phyloP scores from a whole-genome alignment of 2,113 vertebrate genomes.

The Penelope pileata region DNA sequence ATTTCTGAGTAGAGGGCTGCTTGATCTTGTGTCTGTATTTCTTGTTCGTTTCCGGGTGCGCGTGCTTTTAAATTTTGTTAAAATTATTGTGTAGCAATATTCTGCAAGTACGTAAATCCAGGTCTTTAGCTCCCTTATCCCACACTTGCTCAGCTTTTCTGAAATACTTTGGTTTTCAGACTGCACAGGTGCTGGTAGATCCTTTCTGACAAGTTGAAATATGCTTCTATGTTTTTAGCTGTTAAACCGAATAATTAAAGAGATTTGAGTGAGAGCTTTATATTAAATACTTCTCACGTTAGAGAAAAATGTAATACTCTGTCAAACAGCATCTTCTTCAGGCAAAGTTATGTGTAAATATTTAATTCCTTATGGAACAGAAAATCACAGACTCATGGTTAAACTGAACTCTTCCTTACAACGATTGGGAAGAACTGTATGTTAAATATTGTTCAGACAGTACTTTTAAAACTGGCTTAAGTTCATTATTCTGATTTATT shows the following conservation, averaged over 20 bases:
- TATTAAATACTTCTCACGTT: not conserved
- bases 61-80: not conserved
- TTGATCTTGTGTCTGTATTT: not conserved
- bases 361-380: not conserved
- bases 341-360: not conserved
- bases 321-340: not conserved
- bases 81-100: not conserved
- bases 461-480: not conserved
- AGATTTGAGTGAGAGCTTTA: not conserved
- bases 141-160: not conserved
- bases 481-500: not conserved
- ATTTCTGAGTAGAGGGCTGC: not conserved
- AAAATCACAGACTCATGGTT: not conserved
- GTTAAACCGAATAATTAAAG: not conserved
- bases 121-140: not conserved
- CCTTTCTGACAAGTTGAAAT: not conserved
- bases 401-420: not conserved
- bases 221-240: not conserved
- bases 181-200: not conserved
- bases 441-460: not conserved
- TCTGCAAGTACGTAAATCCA: not conserved
- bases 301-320: not conserved
- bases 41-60: not conserved
- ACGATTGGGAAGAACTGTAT: not conserved
- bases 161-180: not conserved